Evolutionary conservation across 2,888 invertebrate genomes (phyloP).

Genomic region (Clitarchus hookeri): DNA sequence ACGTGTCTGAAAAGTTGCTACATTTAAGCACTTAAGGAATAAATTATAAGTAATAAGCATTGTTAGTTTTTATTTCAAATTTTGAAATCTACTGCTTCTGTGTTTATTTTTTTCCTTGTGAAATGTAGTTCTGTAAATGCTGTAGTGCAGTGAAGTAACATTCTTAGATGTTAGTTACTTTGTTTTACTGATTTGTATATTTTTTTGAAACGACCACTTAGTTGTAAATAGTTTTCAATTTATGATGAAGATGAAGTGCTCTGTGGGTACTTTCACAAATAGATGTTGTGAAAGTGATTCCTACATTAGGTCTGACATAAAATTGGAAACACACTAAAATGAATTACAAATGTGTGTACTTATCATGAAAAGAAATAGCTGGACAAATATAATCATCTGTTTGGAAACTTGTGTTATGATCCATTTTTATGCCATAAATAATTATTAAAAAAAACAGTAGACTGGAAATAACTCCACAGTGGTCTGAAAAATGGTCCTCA

Average conservation of each 20-base stretch:
- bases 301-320: not conserved
- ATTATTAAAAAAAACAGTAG: not conserved
- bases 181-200: not conserved
- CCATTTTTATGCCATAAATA: not conserved
- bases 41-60: no score
- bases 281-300: not conserved
- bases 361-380: not conserved
- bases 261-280: not conserved
- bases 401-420: not conserved
- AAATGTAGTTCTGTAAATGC: not conserved
- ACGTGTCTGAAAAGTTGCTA: not conserved
- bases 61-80: no score
- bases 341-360: not conserved
- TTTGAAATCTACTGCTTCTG: no score
- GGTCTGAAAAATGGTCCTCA: not conserved
- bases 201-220: not conserved
- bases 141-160: not conserved
- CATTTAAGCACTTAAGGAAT: no score
- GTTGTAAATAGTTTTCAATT: not conserved
- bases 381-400: not conserved
- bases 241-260: not conserved
- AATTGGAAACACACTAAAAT: not conserved
- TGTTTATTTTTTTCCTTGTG: no score
- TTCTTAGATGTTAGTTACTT: not conserved
- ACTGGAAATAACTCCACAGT: not conserved